Evolutionary conservation across 2,113 vertebrate species (phyloP).

Genomic region (Albula goreensis): DNA sequence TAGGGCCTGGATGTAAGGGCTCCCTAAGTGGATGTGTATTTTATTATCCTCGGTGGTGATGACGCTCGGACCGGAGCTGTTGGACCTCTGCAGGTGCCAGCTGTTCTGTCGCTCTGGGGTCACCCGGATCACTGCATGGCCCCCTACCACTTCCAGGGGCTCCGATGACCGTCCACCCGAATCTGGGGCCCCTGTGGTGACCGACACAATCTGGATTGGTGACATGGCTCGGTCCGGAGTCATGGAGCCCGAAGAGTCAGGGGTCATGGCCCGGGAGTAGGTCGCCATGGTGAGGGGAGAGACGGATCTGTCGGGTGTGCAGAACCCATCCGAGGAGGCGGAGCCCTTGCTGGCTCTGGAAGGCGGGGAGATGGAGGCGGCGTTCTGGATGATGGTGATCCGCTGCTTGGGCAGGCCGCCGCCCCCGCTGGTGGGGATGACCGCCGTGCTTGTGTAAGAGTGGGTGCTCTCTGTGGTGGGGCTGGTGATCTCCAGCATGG

Average conservation of each 20-base stretch:
- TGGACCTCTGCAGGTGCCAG: constrained; percentile 91
- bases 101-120: constrained; percentile 86
- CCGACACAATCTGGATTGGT: constrained; percentile 83
- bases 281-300: constrained; percentile 80
- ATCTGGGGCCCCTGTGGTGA: constrained; percentile 79
- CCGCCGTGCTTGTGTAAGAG: constrained; percentile 91
- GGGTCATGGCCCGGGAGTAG: constrained; percentile 80
- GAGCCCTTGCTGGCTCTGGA: constrained; percentile 74
- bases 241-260: constrained; percentile 84
- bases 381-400: constrained; percentile 92
- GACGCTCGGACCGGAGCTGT: constrained; percentile 85
- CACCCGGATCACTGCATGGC: constrained; percentile 83
- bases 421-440: constrained; percentile 87
- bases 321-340: constrained; percentile 65
- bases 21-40: constrained; percentile 97
- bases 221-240: constrained; percentile 89
- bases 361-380: constrained; percentile 76
- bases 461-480: constrained; percentile 80
- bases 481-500: constrained; percentile 91
- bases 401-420: constrained; percentile 87
- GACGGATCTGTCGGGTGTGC: constrained; percentile 75
- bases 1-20: constrained; percentile 83
- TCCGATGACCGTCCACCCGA: constrained; percentile 70
- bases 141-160: constrained; percentile 78
- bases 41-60: constrained; percentile 99